phyloP scores from a whole-genome alignment of 1,140 invertebrate genomes.

The Drosophila simulans region DNA sequence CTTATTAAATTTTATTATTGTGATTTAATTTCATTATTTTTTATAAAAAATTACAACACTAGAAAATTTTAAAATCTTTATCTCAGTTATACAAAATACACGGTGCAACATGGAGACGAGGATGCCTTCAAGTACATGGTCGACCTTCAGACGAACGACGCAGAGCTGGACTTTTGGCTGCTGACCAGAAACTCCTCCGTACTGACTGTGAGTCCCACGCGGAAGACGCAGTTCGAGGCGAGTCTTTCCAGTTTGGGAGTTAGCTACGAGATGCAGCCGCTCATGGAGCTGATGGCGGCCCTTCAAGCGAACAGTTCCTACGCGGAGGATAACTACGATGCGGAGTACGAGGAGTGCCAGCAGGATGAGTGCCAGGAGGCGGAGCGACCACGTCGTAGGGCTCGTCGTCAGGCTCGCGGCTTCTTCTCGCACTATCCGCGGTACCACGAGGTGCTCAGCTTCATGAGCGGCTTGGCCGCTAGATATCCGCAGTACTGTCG shows the following conservation, averaged over 20 bases:
- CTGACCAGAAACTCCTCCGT: constrained; percentile 70
- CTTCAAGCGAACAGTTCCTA: constrained; percentile 65
- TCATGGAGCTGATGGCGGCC: constrained; percentile 69
- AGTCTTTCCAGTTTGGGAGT: constrained; percentile 55
- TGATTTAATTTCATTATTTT: too few relatives aligned
- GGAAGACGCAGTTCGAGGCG: constrained; percentile 57
- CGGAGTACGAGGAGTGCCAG: constrained; percentile 57
- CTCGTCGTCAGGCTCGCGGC: constrained; percentile 72
- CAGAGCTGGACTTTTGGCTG: constrained; percentile 68
- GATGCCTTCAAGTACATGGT: constrained; percentile 67
- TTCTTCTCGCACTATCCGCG: constrained; percentile 77
- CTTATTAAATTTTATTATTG: background rate
- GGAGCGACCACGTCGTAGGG: constrained; percentile 49
- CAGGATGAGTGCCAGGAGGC: constrained; percentile 44
- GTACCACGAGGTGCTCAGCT: constrained; percentile 75
- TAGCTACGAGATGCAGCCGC: constrained; percentile 57
- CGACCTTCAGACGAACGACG: constrained; percentile 66
- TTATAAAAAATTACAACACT: too few relatives aligned
- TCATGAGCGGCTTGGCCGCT: constrained; percentile 71
- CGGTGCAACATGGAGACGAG: constrained; percentile 64
- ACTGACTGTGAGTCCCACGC: constrained; percentile 57
- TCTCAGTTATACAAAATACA: constrained; percentile 72
- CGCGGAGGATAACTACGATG: constrained; percentile 22
- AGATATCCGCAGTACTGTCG: constrained; percentile 77
- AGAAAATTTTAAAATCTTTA: background rate